A percentile compares a stretch with the other conserved stretches of the same genome.
phyloP scores from a whole-genome alignment of 2,888 invertebrate species.

The Chydorus sphaericus region DNA sequence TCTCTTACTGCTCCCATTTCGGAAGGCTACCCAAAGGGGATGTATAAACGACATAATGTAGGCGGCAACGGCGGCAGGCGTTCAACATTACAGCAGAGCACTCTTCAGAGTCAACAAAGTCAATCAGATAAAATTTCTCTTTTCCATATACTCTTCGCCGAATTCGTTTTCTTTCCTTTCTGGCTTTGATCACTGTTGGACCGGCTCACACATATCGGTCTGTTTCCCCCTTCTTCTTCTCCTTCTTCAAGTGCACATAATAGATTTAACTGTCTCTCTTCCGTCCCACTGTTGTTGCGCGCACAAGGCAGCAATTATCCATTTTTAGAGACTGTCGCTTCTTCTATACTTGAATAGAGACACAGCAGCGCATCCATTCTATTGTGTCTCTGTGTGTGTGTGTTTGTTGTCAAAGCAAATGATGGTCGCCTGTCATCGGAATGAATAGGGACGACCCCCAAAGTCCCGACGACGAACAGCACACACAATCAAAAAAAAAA shows the following conservation, averaged over 20 bases:
- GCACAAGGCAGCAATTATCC: conserved; percentile 4
- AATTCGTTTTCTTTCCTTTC: too few species aligned
- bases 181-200: neutral
- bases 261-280: conserved; percentile 1
- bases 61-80: too few species aligned
- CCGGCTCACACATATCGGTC: too few species aligned
- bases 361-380: neutral
- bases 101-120: conserved; percentile 1
- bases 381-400: neutral
- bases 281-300: neutral
- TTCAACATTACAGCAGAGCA: neutral
- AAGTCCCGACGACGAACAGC: too few species aligned
- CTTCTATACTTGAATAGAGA: neutral
- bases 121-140: conserved; percentile 2
- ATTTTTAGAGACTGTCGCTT: neutral
- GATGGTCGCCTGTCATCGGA: conserved; percentile 3
- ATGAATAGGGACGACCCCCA: too few species aligned
- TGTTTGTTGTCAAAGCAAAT: neutral
- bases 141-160: too few species aligned
- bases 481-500: neutral
- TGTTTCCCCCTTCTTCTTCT: too few species aligned
- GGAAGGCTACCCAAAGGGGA: too few species aligned
- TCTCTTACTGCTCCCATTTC: too few species aligned
- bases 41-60: too few species aligned
- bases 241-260: neutral